Evolutionary conservation across 2,888 invertebrate genomes (phyloP).

Genomic region (Eledona agricola): DNA sequence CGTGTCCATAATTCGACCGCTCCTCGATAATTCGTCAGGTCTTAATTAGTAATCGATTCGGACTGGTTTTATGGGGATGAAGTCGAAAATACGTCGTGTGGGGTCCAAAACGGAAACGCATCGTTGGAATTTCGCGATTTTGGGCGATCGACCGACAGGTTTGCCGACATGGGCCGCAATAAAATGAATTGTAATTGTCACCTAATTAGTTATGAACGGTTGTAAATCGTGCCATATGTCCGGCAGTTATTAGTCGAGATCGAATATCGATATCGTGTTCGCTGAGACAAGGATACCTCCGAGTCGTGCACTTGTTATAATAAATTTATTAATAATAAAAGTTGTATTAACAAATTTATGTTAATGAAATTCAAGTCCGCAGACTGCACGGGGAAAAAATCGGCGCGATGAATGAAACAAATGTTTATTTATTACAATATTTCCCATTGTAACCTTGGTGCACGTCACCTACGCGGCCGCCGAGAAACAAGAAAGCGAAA

Average conservation of each 20-base stretch:
- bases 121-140: slow-evolving; percentile 18
- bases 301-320: slow-evolving; percentile 33
- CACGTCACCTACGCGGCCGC: slow-evolving; percentile 32
- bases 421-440: slow-evolving; percentile 33
- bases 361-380: slow-evolving; percentile 31
- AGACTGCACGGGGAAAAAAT: slow-evolving; percentile 16
- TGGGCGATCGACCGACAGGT: slow-evolving; percentile 12
- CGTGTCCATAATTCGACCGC: slow-evolving; percentile 14
- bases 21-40: slow-evolving; percentile 9
- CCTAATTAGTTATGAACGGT: slow-evolving; percentile 27
- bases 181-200: slow-evolving; percentile 30
- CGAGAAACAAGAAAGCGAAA: slow-evolving; percentile 35
- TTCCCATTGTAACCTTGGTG: slow-evolving; percentile 37
- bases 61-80: neutral
- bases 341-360: slow-evolving; percentile 39
- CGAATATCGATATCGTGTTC: slow-evolving; percentile 15
- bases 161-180: slow-evolving; percentile 10
- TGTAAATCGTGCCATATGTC: slow-evolving; percentile 22
- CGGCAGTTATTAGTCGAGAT: slow-evolving; percentile 17
- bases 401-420: slow-evolving; percentile 36
- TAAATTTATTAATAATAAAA: slow-evolving; percentile 34
- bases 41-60: slow-evolving; percentile 6
- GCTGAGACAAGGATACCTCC: slow-evolving; percentile 25
- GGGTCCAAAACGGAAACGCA: slow-evolving; percentile 3
- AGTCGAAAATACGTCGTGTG: slow-evolving; percentile 9